Conservation (phyloP, 2,113 vertebrate species). For the Osmerus mordax region DNA sequence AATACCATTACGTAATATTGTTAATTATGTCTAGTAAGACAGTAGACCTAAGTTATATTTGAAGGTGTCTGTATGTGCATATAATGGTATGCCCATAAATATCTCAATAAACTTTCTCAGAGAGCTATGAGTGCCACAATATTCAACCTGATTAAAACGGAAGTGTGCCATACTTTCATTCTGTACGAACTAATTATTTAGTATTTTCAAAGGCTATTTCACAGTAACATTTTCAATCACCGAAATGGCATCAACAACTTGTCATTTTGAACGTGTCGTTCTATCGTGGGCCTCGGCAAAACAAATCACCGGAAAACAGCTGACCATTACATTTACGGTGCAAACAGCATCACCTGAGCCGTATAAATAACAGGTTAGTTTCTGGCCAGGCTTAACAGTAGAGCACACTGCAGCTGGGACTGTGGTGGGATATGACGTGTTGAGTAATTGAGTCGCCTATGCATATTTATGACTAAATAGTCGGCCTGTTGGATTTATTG, state of each 20-base stretch:
- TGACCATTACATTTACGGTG: slow-evolving; percentile 16
- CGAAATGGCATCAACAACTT: slow-evolving; percentile 13
- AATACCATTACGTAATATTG: too few species aligned
- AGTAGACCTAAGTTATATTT: too few species aligned
- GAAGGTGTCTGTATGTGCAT: too few species aligned
- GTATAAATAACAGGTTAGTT: slow-evolving; percentile 51
- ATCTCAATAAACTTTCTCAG: slow-evolving; percentile 10
- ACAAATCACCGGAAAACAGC: slow-evolving; percentile 38
- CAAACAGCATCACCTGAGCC: slow-evolving; percentile 32
- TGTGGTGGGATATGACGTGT: slow-evolving; percentile 37
- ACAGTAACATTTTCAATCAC: slow-evolving; percentile 23
- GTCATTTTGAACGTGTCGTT: slow-evolving; percentile 6
- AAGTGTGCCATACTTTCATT: background rate
- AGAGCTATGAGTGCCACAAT: background rate
- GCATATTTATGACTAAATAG: slow-evolving; percentile 65
- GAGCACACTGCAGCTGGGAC: slow-evolving; percentile 20
- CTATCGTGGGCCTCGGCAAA: background rate
- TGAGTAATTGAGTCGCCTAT: slow-evolving; percentile 57
- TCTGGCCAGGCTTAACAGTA: background rate
- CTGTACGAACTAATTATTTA: slow-evolving; percentile 9
- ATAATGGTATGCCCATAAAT: too few species aligned
- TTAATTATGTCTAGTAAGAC: too few species aligned
- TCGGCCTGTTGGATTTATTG: slow-evolving; percentile 51
- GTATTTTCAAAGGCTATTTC: background rate
- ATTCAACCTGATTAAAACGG: background rate